These are phyloP conservation scores for Brienomyrus longianalis DNA, from an alignment of 2,113 vertebrate genomes.

Conservation along the genomic window DNA sequence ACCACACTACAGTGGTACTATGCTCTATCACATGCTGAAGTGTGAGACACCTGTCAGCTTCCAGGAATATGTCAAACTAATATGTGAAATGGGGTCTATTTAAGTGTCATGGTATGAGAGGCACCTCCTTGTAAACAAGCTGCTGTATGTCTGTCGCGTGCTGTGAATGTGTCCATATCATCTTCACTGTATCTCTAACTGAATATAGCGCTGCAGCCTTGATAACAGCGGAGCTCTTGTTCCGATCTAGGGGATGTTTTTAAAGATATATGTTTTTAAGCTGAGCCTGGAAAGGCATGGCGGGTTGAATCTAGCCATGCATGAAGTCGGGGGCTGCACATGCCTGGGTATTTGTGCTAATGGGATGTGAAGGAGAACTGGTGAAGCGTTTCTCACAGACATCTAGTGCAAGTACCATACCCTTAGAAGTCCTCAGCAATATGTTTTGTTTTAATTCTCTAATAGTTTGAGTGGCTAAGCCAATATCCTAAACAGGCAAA, in stretches of 20 bases:
- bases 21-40: background rate
- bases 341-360: background rate
- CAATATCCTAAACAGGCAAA: background rate
- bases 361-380: background rate
- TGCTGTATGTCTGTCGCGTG: background rate
- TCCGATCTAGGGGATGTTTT: background rate
- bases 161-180: background rate
- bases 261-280: background rate
- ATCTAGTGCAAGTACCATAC: background rate
- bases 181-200: background rate
- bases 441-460: background rate
- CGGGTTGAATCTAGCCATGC: background rate
- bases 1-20: background rate
- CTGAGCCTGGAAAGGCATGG: background rate
- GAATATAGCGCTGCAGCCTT: background rate
- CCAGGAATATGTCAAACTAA: background rate
- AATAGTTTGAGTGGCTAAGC: background rate
- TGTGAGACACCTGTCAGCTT: background rate
- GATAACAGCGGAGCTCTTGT: background rate
- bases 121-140: background rate
- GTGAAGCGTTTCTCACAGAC: background rate
- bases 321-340: background rate
- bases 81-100: background rate
- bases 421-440: background rate
- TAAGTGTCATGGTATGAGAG: background rate